phyloP scores from a whole-genome alignment of 2,888 invertebrate species.

The Acleris sparsana region DNA sequence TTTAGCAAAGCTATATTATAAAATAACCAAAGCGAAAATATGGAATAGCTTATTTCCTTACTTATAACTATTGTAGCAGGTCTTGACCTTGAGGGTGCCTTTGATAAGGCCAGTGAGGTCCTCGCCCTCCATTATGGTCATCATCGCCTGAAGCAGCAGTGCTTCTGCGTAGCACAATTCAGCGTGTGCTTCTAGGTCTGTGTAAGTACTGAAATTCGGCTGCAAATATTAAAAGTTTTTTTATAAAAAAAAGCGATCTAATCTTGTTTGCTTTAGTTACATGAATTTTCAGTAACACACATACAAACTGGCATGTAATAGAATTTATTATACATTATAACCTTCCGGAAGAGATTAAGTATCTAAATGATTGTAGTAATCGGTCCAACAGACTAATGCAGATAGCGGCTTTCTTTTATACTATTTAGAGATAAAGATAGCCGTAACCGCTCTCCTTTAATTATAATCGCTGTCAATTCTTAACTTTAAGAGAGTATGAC shows the following conservation, averaged over 20 bases:
- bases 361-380: too few relatives aligned
- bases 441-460: too few relatives aligned
- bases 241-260: neutral
- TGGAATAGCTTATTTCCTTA: constrained; percentile 69
- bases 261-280: neutral
- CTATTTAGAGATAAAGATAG: too few relatives aligned
- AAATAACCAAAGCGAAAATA: neutral
- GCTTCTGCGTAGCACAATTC: constrained; percentile 98
- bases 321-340: too few relatives aligned
- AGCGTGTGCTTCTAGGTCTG: constrained; percentile 95
- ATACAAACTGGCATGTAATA: too few relatives aligned
- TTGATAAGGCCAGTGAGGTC: constrained; percentile 95
- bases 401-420: too few relatives aligned
- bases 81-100: constrained; percentile 95
- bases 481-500: too few relatives aligned
- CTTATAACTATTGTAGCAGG: constrained; percentile 96
- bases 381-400: too few relatives aligned
- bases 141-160: constrained; percentile 92
- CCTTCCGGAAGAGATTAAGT: too few relatives aligned
- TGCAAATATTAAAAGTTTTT: constrained; percentile 48
- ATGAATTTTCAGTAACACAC: too few relatives aligned
- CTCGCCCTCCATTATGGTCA: constrained; percentile 97
- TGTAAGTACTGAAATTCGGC: constrained; percentile 89
- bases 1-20: neutral
- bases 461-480: too few relatives aligned